Percentiles rank a stretch among this genome's conserved stretches.
phyloP scores from a whole-genome alignment of 2,888 invertebrate species.

The Ditylenchus weischeri region DNA sequence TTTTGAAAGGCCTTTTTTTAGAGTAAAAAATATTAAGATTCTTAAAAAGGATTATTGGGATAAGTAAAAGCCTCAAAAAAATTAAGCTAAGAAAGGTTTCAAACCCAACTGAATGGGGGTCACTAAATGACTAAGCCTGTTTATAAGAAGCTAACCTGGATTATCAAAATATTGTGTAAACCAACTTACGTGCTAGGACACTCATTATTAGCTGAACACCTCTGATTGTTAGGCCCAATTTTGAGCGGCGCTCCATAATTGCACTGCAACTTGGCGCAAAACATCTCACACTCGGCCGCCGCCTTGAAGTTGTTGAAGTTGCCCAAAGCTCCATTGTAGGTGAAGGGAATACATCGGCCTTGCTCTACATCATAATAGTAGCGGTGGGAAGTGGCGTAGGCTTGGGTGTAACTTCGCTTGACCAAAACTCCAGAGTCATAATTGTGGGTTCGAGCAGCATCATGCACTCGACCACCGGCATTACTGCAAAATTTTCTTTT shows the following conservation, averaged over 20 bases:
- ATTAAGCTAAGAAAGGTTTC: no score
- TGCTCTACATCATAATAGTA: slow-evolving; percentile 57
- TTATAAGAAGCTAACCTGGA: no score
- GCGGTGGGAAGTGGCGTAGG: slow-evolving; percentile 37
- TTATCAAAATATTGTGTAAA: no score
- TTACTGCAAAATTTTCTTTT: slow-evolving; percentile 40
- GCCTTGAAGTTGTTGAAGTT: slow-evolving; percentile 52
- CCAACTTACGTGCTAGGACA: slow-evolving; percentile 46
- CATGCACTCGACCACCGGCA: slow-evolving; percentile 48
- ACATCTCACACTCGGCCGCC: slow-evolving; percentile 55
- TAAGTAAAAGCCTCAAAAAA: no score
- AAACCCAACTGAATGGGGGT: no score
- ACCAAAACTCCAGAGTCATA: slow-evolving; percentile 52
- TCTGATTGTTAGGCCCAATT: slow-evolving; percentile 53
- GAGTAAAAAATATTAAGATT: no score
- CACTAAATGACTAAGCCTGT: no score
- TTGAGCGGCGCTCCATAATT: slow-evolving; percentile 50
- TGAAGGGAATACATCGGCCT: slow-evolving; percentile 56
- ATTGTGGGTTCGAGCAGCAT: slow-evolving; percentile 46
- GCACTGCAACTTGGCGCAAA: slow-evolving; percentile 57
- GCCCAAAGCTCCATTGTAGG: slow-evolving; percentile 56
- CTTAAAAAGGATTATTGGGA: no score
- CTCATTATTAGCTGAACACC: slow-evolving; percentile 53
- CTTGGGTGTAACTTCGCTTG: slow-evolving; percentile 48
- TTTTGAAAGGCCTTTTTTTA: no score